These are phyloP conservation scores for Uloborus diversus DNA, from an alignment of 1,140 invertebrate genomes.

Conservation along the genomic window DNA sequence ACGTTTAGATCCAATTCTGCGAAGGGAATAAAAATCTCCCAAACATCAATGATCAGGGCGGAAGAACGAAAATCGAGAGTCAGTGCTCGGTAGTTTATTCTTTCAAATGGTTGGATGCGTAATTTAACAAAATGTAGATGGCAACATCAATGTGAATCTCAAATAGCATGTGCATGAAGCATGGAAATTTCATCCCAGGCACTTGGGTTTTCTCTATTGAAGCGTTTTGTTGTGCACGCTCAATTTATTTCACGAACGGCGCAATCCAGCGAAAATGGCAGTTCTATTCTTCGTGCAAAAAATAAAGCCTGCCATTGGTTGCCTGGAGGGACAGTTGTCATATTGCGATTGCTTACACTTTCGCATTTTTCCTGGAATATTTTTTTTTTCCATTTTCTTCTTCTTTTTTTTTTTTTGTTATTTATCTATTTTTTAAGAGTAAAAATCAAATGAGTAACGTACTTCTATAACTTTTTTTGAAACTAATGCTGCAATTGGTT, in stretches of 20 bases:
- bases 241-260: conserved; percentile 41
- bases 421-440: too few species aligned
- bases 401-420: too few species aligned
- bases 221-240: conserved; percentile 23
- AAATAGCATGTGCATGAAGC: conserved; percentile 16
- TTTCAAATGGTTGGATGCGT: not conserved
- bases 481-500: too few species aligned
- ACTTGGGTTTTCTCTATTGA: not conserved
- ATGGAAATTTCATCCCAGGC: conserved; percentile 35
- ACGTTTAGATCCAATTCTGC: too few species aligned
- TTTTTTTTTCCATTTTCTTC: not conserved
- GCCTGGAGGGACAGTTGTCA: conserved; percentile 20
- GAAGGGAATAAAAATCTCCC: too few species aligned
- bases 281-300: conserved; percentile 7
- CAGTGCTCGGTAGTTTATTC: not conserved
- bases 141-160: not conserved
- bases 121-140: not conserved
- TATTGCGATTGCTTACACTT: not conserved
- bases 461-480: too few species aligned
- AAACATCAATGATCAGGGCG: too few species aligned
- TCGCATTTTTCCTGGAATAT: too few species aligned
- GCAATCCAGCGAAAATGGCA: conserved; percentile 36
- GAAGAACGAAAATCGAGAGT: not conserved
- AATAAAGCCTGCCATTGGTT: not conserved
- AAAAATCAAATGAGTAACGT: too few species aligned